These are phyloP conservation scores for Carabus problematicus DNA, from an alignment of 2,888 invertebrate genomes.

Conservation along the genomic window DNA sequence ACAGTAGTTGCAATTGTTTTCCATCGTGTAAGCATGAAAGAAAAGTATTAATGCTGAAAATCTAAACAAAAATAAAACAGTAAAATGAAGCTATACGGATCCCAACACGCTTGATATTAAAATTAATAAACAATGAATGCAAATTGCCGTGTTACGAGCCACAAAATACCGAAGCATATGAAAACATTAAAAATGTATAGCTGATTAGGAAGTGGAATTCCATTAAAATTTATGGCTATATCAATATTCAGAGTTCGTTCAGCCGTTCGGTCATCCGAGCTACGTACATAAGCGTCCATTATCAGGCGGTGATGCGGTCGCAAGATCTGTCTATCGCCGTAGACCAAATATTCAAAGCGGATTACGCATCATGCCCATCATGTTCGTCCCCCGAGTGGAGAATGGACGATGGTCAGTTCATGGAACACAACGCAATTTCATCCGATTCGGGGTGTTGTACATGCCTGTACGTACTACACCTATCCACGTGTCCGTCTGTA, in stretches of 20 bases:
- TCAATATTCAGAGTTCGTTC: constrained; percentile 39
- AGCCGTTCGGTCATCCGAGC: constrained; percentile 17
- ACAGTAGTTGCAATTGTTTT: too few species aligned
- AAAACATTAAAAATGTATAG: constrained; percentile 37
- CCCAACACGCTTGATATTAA: not conserved
- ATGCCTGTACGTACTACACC: not conserved
- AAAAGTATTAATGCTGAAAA: not conserved
- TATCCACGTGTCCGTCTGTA: too few species aligned
- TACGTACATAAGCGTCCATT: not conserved
- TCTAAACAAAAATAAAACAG: not conserved
- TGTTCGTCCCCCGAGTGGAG: constrained; percentile 19
- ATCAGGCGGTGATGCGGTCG: not conserved
- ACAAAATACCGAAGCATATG: constrained; percentile 12
- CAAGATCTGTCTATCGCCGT: constrained; percentile 9
- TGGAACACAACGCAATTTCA: constrained; percentile 6
- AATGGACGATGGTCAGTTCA: not conserved
- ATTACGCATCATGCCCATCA: constrained; percentile 37
- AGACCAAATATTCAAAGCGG: constrained; percentile 39
- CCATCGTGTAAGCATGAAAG: too few species aligned
- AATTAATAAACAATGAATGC: constrained; percentile 17
- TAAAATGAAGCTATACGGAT: constrained; percentile 7
- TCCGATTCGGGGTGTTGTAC: not conserved
- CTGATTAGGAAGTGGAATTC: constrained; percentile 38
- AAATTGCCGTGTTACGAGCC: constrained; percentile 3
- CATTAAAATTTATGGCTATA: constrained; percentile 39